These are phyloP conservation scores for Anadara kagoshimensis DNA, from an alignment of 1,140 invertebrate genomes.

Conservation along the genomic window DNA sequence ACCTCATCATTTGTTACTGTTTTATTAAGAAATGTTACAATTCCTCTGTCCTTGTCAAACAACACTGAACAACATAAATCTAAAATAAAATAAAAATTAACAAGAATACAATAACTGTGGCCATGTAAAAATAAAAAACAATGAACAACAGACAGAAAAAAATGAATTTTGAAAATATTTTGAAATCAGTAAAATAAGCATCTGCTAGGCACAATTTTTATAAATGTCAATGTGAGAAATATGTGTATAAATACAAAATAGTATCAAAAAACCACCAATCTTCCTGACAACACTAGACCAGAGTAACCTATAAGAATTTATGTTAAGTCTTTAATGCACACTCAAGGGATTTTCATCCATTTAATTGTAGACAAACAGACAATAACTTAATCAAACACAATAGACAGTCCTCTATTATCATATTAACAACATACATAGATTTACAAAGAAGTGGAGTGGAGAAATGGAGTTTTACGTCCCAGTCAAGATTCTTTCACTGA, in stretches of 20 bases:
- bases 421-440: too few species aligned
- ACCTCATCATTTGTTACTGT: slow-evolving; percentile 63
- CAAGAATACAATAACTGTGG: not conserved
- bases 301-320: not conserved
- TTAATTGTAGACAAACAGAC: too few species aligned
- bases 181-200: not conserved
- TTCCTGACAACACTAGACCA: not conserved
- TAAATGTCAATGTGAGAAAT: slow-evolving; percentile 2
- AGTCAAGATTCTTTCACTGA: not conserved
- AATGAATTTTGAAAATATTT: not conserved
- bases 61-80: slow-evolving; percentile 65
- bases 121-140: not conserved
- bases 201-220: not conserved
- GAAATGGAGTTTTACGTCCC: too few species aligned
- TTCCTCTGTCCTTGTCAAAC: slow-evolving; percentile 67
- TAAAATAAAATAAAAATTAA: slow-evolving; percentile 43
- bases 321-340: too few species aligned
- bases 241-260: not conserved
- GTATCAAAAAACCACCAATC: not conserved
- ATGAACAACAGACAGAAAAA: slow-evolving; percentile 5
- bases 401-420: too few species aligned
- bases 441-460: too few species aligned
- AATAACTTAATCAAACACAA: too few species aligned
- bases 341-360: too few species aligned
- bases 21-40: slow-evolving; percentile 62